phyloP scores from a whole-genome alignment of 2,113 vertebrate species.

The Nesoenas mayeri region DNA sequence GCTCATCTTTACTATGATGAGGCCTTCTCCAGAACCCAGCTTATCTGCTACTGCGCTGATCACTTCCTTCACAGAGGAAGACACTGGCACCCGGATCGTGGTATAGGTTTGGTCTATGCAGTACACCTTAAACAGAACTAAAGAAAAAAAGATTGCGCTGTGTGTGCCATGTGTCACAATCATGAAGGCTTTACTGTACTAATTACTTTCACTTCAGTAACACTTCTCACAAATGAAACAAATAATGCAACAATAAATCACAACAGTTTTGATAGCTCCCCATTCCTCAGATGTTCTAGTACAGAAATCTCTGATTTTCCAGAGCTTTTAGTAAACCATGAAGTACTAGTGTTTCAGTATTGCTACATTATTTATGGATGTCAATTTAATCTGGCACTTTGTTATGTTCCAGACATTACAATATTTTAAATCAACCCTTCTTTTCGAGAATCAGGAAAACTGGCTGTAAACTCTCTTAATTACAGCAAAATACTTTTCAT shows the following conservation, averaged over 20 bases:
- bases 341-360: background rate
- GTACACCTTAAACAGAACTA: constrained; percentile 97
- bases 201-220: background rate
- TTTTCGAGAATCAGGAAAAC: background rate
- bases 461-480: background rate
- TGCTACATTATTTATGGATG: background rate
- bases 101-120: constrained; percentile 96
- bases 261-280: background rate
- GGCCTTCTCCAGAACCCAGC: constrained; percentile 90
- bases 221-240: background rate
- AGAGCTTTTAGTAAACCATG: background rate
- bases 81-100: constrained; percentile 90
- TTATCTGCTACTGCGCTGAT: constrained; percentile 90
- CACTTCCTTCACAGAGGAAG: constrained; percentile 90
- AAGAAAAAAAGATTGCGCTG: background rate
- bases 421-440: background rate
- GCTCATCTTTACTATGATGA: constrained; percentile 91
- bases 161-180: rapidly evolving
- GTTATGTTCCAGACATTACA: background rate
- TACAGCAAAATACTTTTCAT: background rate
- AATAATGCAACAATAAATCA: background rate
- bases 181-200: background rate
- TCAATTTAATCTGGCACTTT: background rate
- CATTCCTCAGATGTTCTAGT: background rate
- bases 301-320: background rate